Evolutionary conservation across 2,113 vertebrate species (phyloP).

Genomic region (Albula glossodonta): DNA sequence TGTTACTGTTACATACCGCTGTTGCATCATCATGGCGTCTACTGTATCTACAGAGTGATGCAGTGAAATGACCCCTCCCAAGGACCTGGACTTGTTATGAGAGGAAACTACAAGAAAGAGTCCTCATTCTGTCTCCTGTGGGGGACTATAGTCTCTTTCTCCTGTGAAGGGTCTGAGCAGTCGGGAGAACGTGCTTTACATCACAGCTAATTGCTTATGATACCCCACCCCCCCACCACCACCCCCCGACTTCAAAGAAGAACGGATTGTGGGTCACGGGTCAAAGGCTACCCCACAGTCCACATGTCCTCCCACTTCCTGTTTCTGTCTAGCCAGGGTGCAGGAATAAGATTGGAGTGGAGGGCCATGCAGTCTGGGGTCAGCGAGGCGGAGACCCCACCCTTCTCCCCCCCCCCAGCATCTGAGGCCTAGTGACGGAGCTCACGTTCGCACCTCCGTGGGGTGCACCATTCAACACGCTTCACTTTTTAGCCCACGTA

Average conservation of each 20-base stretch:
- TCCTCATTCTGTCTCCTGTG: neutral
- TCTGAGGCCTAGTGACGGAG: constrained; percentile 39
- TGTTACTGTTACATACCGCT: constrained; percentile 21
- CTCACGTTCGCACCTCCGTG: constrained; percentile 44
- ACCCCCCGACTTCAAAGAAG: constrained; percentile 45
- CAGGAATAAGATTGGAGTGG: constrained; percentile 12
- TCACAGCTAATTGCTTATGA: constrained; percentile 47
- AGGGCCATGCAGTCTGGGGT: neutral
- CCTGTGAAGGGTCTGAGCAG: neutral
- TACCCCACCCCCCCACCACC: neutral
- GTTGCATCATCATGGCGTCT: constrained; percentile 31
- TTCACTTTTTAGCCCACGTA: neutral
- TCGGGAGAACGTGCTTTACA: constrained; percentile 45
- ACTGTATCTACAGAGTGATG: neutral
- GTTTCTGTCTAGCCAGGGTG: constrained; percentile 2
- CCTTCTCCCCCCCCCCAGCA: constrained; percentile 24
- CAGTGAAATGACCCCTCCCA: neutral
- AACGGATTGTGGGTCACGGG: constrained; percentile 41
- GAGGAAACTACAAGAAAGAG: neutral
- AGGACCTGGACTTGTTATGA: neutral
- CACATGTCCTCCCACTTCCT: constrained; percentile 36
- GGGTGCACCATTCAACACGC: constrained; percentile 23
- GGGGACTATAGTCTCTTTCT: constrained; percentile 10
- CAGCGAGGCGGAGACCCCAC: neutral
- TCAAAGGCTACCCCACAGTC: constrained; percentile 39